Conservation (phyloP, 2,797 vertebrate genomes). For the Tadarida brasiliensis region DNA sequence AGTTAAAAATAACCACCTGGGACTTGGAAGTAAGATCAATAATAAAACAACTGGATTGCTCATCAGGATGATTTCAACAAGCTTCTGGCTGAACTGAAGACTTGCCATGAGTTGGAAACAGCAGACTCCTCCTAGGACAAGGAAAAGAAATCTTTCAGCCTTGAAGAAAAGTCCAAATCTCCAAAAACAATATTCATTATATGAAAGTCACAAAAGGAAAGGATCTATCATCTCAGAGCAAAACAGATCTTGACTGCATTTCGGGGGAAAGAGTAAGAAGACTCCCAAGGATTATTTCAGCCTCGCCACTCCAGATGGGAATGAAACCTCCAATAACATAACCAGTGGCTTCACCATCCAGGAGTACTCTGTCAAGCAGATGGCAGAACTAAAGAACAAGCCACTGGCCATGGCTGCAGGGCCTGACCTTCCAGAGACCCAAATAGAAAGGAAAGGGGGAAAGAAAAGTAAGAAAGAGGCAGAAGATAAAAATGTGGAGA, state of each 20-base stretch:
- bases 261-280: not conserved
- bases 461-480: conserved; percentile 74
- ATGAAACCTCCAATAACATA: conserved; percentile 87
- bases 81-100: conserved; percentile 95
- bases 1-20: conserved; percentile 94
- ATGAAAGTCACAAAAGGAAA: not conserved
- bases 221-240: not conserved
- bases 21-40: conserved; percentile 91
- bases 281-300: conserved; percentile 83
- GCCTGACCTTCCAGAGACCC: not conserved
- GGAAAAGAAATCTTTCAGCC: not conserved
- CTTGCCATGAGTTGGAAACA: conserved; percentile 91
- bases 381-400: conserved; percentile 89
- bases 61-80: conserved; percentile 99
- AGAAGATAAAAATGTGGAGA: conserved; percentile 86
- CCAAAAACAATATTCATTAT: not conserved
- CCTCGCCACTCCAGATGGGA: conserved; percentile 80
- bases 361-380: conserved; percentile 95
- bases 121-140: conserved; percentile 81
- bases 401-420: not conserved
- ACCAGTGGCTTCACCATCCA: conserved; percentile 94
- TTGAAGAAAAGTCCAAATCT: not conserved
- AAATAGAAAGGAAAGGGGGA: not conserved
- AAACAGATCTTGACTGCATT: not conserved
- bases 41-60: conserved; percentile 96